Base-by-base conservation (phyloP, 2,888 invertebrate species). In the Spialia ferax region DNA sequence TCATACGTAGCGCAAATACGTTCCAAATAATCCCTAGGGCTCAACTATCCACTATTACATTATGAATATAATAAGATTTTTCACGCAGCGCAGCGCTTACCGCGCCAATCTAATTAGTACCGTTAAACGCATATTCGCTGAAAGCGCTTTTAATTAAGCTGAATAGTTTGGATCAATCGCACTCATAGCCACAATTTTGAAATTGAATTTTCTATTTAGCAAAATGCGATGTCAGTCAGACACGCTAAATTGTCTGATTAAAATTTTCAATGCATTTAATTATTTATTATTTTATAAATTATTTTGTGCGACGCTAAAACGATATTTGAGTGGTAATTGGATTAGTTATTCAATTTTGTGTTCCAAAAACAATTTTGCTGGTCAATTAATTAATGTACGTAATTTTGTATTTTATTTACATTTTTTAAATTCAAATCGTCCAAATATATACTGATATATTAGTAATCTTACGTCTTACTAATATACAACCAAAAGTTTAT, bases 71-170 rank as follows among this genome's bases (percentile, higher is more conserved):
- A 82, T 77, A 73, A 71, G 79, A 81, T 78, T 82, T 77, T 81
- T 81, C 80, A 78, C 69, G 66, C 75, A 76, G 72, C 74, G 74
- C 75, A 73, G 72, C 76, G 77, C 79, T 78, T 75, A 76, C 76
- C 73, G 79, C 75, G 81, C 75, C 75, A 84, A 87, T 88, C 81
- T 85, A 86, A 89, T 89, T 89, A 87, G 81, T 79, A 52, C 50
- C 79, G 80, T 77, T 83, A 80, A 81, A 82, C 84, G 85, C 81
- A 80, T 82, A 67, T 67, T 62, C 67, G 84, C 81, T 81, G 75
- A 79, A 85, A 85, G 78, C 76, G 78, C 73, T 86, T 86, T 66
- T 86, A 87, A 89, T 87, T 87, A 87, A 87, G 83, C 77, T 73
- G 82, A 85, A 87, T 86, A 88, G 88, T 87, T 87, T 77, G 75